Evolutionary conservation across 2,888 invertebrate genomes (phyloP).

Genomic region (Lasioglossum malachurum): DNA sequence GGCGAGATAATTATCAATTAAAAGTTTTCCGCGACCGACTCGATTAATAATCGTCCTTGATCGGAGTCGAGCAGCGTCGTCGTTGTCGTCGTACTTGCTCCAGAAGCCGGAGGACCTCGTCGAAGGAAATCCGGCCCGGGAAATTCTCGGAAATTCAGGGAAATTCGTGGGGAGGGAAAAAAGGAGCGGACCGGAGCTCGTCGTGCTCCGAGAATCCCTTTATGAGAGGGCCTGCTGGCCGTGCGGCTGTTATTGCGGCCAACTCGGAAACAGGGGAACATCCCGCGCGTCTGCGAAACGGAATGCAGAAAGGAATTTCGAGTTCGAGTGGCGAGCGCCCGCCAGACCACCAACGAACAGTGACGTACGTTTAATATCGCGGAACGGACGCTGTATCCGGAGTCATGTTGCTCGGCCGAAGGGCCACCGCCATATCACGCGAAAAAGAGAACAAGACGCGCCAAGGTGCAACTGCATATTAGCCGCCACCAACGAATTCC

Average conservation of each 20-base stretch:
- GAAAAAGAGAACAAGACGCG: constrained; percentile 38
- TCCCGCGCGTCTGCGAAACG: constrained; percentile 37
- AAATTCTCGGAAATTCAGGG: constrained; percentile 5
- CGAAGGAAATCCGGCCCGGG: constrained; percentile 5
- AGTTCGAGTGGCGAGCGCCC: constrained; percentile 44
- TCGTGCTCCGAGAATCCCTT: constrained; percentile 11
- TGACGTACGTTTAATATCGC: constrained; percentile 76
- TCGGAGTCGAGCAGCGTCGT: not conserved
- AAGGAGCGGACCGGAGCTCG: not conserved
- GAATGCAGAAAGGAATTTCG: constrained; percentile 67
- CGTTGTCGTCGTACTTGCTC: not conserved
- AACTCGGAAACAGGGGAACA: constrained; percentile 25
- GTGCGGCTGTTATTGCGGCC: constrained; percentile 44
- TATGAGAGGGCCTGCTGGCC: constrained; percentile 20
- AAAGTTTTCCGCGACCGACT: constrained; percentile 30
- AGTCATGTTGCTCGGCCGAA: constrained; percentile 24
- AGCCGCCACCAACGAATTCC: constrained; percentile 67
- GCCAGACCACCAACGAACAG: constrained; percentile 39
- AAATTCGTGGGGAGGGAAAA: not conserved
- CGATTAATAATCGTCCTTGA: constrained; percentile 42
- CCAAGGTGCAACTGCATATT: constrained; percentile 66
- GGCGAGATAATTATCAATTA: constrained; percentile 58
- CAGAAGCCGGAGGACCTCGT: not conserved
- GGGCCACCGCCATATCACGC: constrained; percentile 37
- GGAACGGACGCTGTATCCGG: constrained; percentile 33